A percentile compares a stretch with the other conserved stretches of the same genome.
These are phyloP conservation scores for Platycheirus albimanus DNA, from an alignment of 2,888 invertebrate species.

Conservation along the genomic window DNA sequence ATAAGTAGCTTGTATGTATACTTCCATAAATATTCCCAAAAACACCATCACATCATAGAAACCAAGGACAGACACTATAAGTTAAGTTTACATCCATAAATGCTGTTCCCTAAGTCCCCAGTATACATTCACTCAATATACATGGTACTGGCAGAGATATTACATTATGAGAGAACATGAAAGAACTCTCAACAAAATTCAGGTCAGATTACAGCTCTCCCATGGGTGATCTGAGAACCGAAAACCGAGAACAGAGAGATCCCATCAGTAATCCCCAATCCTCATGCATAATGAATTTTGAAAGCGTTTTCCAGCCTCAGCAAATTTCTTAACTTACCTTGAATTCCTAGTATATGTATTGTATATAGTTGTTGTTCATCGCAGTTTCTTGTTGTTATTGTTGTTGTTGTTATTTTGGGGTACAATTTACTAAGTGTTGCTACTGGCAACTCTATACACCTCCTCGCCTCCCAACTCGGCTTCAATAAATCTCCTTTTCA, in stretches of 20 bases:
- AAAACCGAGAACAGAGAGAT: constrained; percentile 23
- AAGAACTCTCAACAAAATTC: constrained; percentile 35
- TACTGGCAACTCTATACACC: constrained; percentile 49
- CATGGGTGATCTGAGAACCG: constrained; percentile 57
- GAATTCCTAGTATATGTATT: too few species aligned
- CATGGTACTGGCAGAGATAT: not conserved
- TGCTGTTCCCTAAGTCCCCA: constrained; percentile 15
- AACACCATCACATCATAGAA: too few species aligned
- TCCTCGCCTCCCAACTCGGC: not conserved
- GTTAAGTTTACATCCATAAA: constrained; percentile 15
- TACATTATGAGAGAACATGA: not conserved
- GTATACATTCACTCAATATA: not conserved
- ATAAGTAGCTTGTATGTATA: too few species aligned
- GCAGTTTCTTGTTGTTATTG: constrained; percentile 38
- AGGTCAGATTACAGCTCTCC: constrained; percentile 54
- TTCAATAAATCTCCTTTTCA: not conserved
- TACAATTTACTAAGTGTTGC: constrained; percentile 73
- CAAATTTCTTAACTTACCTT: constrained; percentile 18
- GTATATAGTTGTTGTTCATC: constrained; percentile 33
- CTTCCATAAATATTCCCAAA: not conserved
- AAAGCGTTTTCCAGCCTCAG: not conserved
- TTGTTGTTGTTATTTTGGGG: constrained; percentile 14
- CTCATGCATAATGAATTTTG: constrained; percentile 66
- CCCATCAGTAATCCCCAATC: constrained; percentile 35
- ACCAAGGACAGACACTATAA: constrained; percentile 8